Evolutionary conservation across 2,888 invertebrate species (phyloP), one percentile per base, ranked within the genome.

Genomic region (Carterocephalus palaemon): DNA sequence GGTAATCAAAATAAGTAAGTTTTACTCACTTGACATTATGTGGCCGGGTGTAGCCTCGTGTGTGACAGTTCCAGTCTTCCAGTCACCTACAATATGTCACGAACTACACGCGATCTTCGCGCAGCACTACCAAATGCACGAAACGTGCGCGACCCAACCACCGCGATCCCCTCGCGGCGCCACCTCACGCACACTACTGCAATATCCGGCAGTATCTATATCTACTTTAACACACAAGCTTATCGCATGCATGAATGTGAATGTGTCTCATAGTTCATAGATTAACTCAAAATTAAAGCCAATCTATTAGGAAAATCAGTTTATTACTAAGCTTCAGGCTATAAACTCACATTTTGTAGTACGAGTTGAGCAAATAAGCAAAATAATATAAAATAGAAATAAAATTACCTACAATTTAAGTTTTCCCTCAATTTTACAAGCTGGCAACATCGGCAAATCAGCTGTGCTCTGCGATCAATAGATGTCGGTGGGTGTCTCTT

Each of bases 401-500:
- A 16, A 2, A n/a, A 19, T 28, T 26, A 7, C 20, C n/a, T 17
- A n/a, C n/a, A n/a, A n/a, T n/a, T n/a, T n/a, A n/a, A n/a, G n/a
- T 8, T 17, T 32, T 32, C 16, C 24, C 5, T 19, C 4, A 19
- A 7, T 33, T 10, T 15, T 19, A n/a, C 5, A 3, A 23, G 43
- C 17, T 80, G 73, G 83, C 75, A 82, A 77, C 76, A 52, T 67
- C 17, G 8, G 8, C 3, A 24, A 33, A 74, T 67, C 84, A 85
- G 84, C 82, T 86, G 84, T 80, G 77, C 53, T 28, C 45, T 34
- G 53, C 72, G 83, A 85, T 85, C 86, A 75, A 86, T 86, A 86
- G 85, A 86, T 84, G 86, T 86, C 86, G 77, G 83, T 84, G 80
- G 68, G 71, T 72, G 81, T 80, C 77, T 70, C 81, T 82, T 83